Percentiles rank a stretch among this genome's conserved stretches.
Evolutionary conservation across 2,113 vertebrate genomes (phyloP).

Genomic region (Phoenicopterus ruber): DNA sequence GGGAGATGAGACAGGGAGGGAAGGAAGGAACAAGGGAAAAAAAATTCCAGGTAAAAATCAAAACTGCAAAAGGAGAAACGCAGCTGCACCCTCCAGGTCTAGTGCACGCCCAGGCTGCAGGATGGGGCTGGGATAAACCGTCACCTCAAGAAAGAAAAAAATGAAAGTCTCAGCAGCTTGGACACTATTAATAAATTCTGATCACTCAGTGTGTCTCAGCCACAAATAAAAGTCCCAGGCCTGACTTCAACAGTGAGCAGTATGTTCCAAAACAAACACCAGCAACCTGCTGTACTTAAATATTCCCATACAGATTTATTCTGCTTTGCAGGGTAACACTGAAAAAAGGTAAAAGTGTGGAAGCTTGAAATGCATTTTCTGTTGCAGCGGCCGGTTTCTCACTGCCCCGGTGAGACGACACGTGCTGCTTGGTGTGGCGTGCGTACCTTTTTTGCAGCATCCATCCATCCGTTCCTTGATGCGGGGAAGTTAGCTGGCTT

Average conservation of each 20-base stretch:
- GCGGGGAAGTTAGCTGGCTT: not conserved
- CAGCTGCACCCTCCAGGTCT: not conserved
- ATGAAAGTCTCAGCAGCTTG: not conserved
- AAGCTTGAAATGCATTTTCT: not conserved
- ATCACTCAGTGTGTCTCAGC: not conserved
- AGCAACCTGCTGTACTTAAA: slow-evolving; percentile 23
- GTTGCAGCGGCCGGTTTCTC: not conserved
- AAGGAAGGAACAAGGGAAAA: not conserved
- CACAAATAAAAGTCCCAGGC: slow-evolving; percentile 5
- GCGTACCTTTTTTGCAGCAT: not conserved
- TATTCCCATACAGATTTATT: slow-evolving; percentile 25
- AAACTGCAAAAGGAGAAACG: not conserved
- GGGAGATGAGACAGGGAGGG: not conserved
- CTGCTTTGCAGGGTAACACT: slow-evolving; percentile 27
- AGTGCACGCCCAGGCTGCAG: not conserved
- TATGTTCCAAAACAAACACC: not conserved
- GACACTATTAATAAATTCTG: not conserved
- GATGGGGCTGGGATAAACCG: not conserved
- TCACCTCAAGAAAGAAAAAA: not conserved
- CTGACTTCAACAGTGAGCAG: not conserved
- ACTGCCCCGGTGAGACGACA: not conserved
- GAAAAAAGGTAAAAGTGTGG: not conserved
- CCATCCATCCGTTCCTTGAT: not conserved
- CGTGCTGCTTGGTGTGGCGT: not conserved
- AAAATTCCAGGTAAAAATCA: not conserved